A percentile compares a stretch with the other conserved stretches of the same genome.
These are phyloP conservation scores for Hetaerina titia DNA, from an alignment of 2,888 invertebrate species.

Conservation along the genomic window DNA sequence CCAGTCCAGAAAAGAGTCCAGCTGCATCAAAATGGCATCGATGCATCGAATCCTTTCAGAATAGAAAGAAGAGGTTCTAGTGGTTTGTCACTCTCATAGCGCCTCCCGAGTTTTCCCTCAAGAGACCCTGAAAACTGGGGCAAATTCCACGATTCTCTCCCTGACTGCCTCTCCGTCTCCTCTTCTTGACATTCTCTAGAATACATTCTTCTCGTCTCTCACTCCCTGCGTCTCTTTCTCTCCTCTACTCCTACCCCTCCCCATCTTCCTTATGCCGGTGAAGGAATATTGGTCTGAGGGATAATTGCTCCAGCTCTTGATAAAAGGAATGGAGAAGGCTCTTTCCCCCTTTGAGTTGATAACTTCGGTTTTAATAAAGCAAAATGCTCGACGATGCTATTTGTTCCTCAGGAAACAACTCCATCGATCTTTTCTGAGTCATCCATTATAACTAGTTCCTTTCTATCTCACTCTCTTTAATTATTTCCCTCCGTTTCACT, in stretches of 20 bases:
- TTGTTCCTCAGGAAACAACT: not conserved
- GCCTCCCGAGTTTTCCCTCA: not conserved
- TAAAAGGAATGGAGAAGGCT: not conserved
- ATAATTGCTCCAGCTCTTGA: conserved; percentile 44
- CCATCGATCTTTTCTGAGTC: not conserved
- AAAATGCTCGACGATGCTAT: not conserved
- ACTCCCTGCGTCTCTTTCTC: not conserved
- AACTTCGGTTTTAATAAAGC: conserved; percentile 49
- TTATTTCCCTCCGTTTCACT: no score
- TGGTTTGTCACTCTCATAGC: not conserved
- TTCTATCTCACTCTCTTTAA: not conserved
- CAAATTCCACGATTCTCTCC: not conserved
- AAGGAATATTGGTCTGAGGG: conserved; percentile 2
- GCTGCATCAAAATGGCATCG: conserved; percentile 5
- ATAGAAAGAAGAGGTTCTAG: conserved; percentile 1
- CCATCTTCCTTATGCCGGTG: not conserved
- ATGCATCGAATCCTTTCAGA: conserved; percentile 15
- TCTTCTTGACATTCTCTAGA: not conserved
- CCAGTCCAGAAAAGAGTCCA: no score
- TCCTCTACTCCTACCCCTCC: not conserved
- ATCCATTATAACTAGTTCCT: not conserved
- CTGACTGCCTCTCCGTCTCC: not conserved
- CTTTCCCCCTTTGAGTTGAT: not conserved
- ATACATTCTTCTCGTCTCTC: not conserved
- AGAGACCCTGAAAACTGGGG: conserved; percentile 30